Percentiles rank a stretch among this genome's conserved stretches.
Evolutionary conservation across 2,888 invertebrate genomes (phyloP).

Genomic region (Tuta absoluta): DNA sequence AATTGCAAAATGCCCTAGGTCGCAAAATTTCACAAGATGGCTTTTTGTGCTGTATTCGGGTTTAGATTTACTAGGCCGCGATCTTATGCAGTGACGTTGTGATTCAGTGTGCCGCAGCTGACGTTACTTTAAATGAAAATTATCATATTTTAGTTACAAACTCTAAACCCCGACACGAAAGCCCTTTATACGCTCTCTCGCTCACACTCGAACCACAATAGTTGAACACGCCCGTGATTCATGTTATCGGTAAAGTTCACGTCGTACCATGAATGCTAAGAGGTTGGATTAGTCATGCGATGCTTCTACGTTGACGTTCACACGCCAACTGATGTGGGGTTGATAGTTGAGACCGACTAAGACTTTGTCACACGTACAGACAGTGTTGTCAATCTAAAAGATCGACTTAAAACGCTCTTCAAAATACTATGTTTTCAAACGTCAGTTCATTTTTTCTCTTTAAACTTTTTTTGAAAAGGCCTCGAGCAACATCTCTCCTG

Average conservation of each 20-base stretch:
- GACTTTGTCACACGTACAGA: neutral
- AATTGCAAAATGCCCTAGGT: too few relatives aligned
- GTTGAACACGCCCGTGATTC: conserved; percentile 41
- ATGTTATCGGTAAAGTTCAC: conserved; percentile 58
- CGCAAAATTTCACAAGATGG: too few relatives aligned
- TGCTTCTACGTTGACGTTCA: conserved; percentile 63
- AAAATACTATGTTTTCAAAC: too few relatives aligned
- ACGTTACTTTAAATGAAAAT: neutral
- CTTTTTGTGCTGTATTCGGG: too few relatives aligned
- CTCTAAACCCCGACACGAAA: neutral
- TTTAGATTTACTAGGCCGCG: too few relatives aligned
- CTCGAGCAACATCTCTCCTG: too few relatives aligned
- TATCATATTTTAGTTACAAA: too few relatives aligned
- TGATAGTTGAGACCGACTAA: neutral
- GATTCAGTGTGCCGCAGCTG: too few relatives aligned
- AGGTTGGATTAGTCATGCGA: conserved; percentile 68
- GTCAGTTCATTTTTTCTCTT: too few relatives aligned
- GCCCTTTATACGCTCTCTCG: neutral
- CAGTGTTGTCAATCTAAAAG: neutral
- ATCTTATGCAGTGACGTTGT: too few relatives aligned
- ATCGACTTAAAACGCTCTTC: too few relatives aligned
- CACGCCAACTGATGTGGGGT: conserved; percentile 59
- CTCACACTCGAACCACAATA: conserved; percentile 23
- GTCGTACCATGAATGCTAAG: conserved; percentile 62
- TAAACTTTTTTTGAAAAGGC: too few relatives aligned